These are phyloP conservation scores for Melanophora roralis DNA, from an alignment of 2,888 invertebrate genomes.

Conservation along the genomic window DNA sequence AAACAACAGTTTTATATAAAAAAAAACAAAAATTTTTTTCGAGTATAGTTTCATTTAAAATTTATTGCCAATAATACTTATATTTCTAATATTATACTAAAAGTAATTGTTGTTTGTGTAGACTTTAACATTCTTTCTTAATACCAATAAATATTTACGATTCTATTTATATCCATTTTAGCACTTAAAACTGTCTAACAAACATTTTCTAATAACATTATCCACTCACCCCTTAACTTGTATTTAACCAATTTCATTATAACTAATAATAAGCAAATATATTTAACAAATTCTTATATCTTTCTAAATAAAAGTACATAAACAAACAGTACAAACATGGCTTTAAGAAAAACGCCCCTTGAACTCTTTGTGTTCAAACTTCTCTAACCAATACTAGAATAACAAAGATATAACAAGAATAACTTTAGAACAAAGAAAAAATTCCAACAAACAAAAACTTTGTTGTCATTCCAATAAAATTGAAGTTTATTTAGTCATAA, in stretches of 20 bases:
- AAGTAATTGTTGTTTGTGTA: not conserved
- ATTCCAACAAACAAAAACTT: slow-evolving; percentile 10
- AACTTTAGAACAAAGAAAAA: not conserved
- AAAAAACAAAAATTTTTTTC: no score
- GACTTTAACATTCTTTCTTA: not conserved
- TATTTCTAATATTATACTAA: no score
- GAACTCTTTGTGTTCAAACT: not conserved
- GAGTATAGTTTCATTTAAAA: no score
- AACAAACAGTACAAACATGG: not conserved
- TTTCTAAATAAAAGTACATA: not conserved
- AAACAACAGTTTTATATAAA: no score
- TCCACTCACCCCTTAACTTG: not conserved
- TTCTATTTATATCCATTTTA: not conserved
- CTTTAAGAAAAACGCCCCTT: not conserved
- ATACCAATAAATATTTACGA: not conserved
- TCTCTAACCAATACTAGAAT: not conserved
- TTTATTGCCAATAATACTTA: not conserved
- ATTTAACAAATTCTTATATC: not conserved
- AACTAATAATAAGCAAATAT: not conserved
- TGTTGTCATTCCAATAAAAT: slow-evolving; percentile 24
- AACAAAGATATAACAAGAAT: not conserved
- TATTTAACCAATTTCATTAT: not conserved
- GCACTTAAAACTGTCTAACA: not conserved
- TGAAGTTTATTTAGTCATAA: slow-evolving; percentile 28
- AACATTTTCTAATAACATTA: not conserved